These are phyloP conservation scores for Thelaira solivaga DNA, from an alignment of 2,888 invertebrate genomes.

Conservation along the genomic window DNA sequence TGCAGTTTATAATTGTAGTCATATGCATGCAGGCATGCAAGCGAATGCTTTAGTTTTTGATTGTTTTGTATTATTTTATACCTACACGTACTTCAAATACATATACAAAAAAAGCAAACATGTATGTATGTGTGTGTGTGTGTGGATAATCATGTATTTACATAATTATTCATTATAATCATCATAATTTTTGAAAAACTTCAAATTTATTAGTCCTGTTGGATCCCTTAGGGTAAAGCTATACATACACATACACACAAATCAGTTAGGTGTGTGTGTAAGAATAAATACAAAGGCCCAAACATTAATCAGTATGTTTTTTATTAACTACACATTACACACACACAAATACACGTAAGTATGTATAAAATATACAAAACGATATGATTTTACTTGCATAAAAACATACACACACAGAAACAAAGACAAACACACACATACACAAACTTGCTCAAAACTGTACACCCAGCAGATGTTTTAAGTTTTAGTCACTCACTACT, in stretches of 20 bases:
- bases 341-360: neutral
- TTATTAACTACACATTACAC: no score
- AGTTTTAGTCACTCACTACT: no score
- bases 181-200: slow-evolving; percentile 57
- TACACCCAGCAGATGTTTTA: no score
- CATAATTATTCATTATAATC: slow-evolving; percentile 57
- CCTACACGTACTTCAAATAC: slow-evolving; percentile 7
- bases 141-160: slow-evolving; percentile 17
- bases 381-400: slow-evolving; percentile 46
- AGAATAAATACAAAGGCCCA: neutral
- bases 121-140: neutral
- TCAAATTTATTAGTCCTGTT: slow-evolving; percentile 58
- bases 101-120: neutral
- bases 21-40: neutral
- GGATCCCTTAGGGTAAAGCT: slow-evolving; percentile 51
- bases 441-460: no score
- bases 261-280: neutral
- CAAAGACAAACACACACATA: neutral
- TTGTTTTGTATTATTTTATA: slow-evolving; percentile 15
- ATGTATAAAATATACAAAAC: slow-evolving; percentile 26
- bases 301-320: slow-evolving; percentile 39
- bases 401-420: slow-evolving; percentile 1
- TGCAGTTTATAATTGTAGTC: neutral
- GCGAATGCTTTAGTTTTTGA: slow-evolving; percentile 13
- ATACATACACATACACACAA: slow-evolving; percentile 5